Evolutionary conservation across 2,113 vertebrate species (phyloP), one percentile per base, ranked within the genome.

Genomic region (Mugil cephalus): DNA sequence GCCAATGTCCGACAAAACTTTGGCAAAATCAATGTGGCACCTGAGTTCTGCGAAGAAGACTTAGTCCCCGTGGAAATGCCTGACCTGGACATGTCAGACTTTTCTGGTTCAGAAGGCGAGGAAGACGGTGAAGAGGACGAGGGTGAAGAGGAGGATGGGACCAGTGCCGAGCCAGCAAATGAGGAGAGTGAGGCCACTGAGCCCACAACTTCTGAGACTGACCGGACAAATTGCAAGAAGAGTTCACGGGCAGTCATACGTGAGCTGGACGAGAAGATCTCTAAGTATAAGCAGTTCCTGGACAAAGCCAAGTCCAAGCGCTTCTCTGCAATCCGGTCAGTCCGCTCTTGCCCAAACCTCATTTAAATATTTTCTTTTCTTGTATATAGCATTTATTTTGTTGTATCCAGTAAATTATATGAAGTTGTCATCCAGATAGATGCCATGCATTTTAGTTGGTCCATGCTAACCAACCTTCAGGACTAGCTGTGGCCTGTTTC

Each of bases 271-370:
- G 95, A 95, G 34, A 98, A 98, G 92, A 99, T 99, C 4, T 91
- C 95, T 12, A 99, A 97, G 87, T 97, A 96, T 71, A 97, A 95
- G 82, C 96, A 95, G 61, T 99, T 99, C 89, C 86, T 99, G 92
- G 95, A 96, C 72, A 95, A 95, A 78, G 98, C 98, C 77, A 98
- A 95, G 87, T 95, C 95, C 77, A 99, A 96, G 82, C 96, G 94
- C 79, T 99, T 99, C 76, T 99, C 98, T 9, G 95, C 95, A 48
- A 94, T 99, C 89, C 94, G 98, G 98, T 99, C 7, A 24, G 83
- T 82, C 51, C 36, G n/a, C 30, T 73, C 19, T 34, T 60, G 45
- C 21, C 21, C 48, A 70, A 61, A 52, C 54, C 45, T 67, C 62
- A 77, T 14, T 50, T 0, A 1, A 17, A 54, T 50, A 15, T 59